Conservation (phyloP, 1,140 invertebrate species). For the Saccostrea glomerata region DNA sequence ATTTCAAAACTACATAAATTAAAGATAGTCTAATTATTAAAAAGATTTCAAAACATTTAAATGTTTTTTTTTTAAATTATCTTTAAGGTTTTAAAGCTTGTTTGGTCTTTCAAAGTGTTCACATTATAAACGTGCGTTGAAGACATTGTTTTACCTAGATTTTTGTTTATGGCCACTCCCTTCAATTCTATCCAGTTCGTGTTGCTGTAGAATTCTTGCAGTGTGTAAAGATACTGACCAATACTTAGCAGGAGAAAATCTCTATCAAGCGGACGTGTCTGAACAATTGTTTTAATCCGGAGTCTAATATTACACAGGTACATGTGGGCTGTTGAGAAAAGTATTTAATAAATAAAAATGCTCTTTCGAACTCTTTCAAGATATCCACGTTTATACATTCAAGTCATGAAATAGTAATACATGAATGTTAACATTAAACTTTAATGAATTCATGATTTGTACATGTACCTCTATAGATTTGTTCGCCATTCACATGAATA, state of each 20-base stretch:
- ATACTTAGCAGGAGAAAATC: neutral
- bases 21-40: no score
- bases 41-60: no score
- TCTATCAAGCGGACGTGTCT: neutral
- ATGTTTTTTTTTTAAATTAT: no score
- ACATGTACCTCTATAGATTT: neutral
- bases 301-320: neutral
- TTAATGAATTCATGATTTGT: no score
- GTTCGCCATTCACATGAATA: neutral
- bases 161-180: neutral
- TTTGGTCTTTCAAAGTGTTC: no score
- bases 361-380: neutral
- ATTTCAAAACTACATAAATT: no score
- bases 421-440: neutral
- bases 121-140: neutral
- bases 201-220: conserved; percentile 4
- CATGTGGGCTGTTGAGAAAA: neutral
- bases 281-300: neutral
- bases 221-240: conserved; percentile 6
- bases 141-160: neutral
- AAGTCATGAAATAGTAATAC: neutral
- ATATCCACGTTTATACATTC: neutral
- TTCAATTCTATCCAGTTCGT: conserved; percentile 3
- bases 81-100: no score
- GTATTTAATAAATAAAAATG: neutral